Base-by-base conservation (phyloP, 1,140 invertebrate genomes). In the Drosophila takahashii region DNA sequence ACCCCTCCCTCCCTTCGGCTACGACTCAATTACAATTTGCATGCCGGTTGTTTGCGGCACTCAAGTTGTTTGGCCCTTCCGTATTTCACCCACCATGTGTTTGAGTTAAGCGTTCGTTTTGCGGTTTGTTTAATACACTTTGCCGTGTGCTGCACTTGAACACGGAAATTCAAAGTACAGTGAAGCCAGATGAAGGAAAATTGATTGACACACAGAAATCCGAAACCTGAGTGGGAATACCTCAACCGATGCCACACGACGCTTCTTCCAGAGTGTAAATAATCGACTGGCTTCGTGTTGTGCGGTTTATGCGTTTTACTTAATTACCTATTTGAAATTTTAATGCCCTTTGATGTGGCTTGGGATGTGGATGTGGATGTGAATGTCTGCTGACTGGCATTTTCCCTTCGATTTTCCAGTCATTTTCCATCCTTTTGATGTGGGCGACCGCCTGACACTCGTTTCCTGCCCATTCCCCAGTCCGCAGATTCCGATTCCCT, bases 301-400 rank as follows among this genome's bases (percentile, higher is more conserved):
- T 89, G 84, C 56, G 84, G 84, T 78, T 89, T 84, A 84, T 89
- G 84, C 79, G 84, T 89, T 89, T 89, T 89, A 89, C 84, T 89
- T 89, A 89, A 89, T 89, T 89, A 89, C 84, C 77, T 84, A 84
- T 84, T 89, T 80, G 67, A 78, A 80, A 65, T 77, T 89, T 89
- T 74, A 89, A 87, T 79, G 81, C 72, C 84, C 77, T 89, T 89
- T 89, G 84, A 89, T 84, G 84, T 89, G 77, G 84, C 72, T 15
- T 15, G 41, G 9, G 15, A 44, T 44, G 39, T 58, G 67, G 59
- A 45, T 34, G 32, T 26, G 34, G 36, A n/a, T n/a, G 45, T n/a
- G 16, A 29, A 29, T 29, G 34, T 13, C 13, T 29, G 52, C 29
- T 39, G 36, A 44, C 52, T 76, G 54, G 48, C 53, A 22, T 59